Evolutionary conservation across 2,113 vertebrate genomes (phyloP).

Genomic region (Pipa parva): DNA sequence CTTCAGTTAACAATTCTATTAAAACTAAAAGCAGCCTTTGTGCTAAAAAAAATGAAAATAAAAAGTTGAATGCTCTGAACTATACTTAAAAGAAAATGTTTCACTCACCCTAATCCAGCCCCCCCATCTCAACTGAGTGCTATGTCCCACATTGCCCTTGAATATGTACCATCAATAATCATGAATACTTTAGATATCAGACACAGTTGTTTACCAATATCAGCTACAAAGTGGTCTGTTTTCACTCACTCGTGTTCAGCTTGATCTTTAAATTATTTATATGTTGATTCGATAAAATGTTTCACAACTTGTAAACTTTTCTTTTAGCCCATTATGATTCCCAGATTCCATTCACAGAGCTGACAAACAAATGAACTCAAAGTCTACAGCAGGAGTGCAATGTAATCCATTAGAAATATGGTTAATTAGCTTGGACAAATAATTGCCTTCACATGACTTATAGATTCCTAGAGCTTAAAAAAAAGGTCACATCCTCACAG

Average conservation of each 20-base stretch:
- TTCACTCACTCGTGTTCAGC: background rate
- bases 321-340: background rate
- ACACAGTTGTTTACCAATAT: background rate
- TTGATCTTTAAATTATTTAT: slow-evolving; percentile 3
- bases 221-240: background rate
- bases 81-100: too few species aligned
- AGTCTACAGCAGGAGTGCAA: background rate
- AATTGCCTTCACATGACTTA: slow-evolving; percentile 37
- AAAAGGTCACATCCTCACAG: slow-evolving; percentile 38
- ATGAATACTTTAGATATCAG: too few species aligned
- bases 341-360: background rate
- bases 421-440: slow-evolving; percentile 41
- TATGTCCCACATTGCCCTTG: too few species aligned
- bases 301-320: slow-evolving; percentile 18
- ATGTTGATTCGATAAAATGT: background rate
- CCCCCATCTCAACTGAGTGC: too few species aligned
- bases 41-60: too few species aligned
- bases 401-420: slow-evolving; percentile 37
- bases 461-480: slow-evolving; percentile 30
- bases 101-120: too few species aligned
- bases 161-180: too few species aligned
- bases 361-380: slow-evolving; percentile 13
- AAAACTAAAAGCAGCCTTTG: too few species aligned
- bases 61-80: too few species aligned
- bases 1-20: too few species aligned